Base-by-base conservation (phyloP, 2,113 vertebrate species). In the Miniopterus natalensis region DNA sequence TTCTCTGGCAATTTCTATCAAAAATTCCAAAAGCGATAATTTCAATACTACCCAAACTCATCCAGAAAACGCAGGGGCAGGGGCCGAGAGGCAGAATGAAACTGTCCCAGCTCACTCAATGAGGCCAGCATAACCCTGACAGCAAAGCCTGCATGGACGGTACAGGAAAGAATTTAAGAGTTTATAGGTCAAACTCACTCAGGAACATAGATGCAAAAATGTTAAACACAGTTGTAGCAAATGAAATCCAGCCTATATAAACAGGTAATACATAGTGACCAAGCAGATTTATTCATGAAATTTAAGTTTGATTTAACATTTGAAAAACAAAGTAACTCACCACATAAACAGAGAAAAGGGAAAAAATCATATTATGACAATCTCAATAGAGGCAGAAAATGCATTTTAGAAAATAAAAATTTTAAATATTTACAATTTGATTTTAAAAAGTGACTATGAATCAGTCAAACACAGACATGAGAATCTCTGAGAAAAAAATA, bases 291-390 rank as follows among this genome's bases (percentile, higher is more conserved):
- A 87, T 79, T 79, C 65, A 87, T 84, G 49, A 14, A 74, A 75
- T 75, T 84, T 45, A 57, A 73, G 14, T 63, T 81, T 90, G 8
- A 59, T 53, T 31, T 68, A 74, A 79, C 11, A 70, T 65, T 86
- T 36, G 2, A 88, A 90, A 90, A 88, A 9, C 53, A 86, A 88
- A 94, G 25, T 23, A 94, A 90, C 75, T 65, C 14, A 94, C 18
- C 55, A 88, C 5, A 71, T 70, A 70, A 88, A 65, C 2, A 87
- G 47, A 47, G 51, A 49, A 77, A 66, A 57, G 18, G n/a, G 21
- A 23, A 12, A 40, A 63, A 63, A 55, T 63, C 7, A 87, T 23
- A 65, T 78, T 70, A 68, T 29, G 10, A 96, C 71, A 13, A 66
- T 79, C n/a, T 74, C 11, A 84, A 18, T 63, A 84, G 13, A 49